These are phyloP conservation scores for Diplazon laetatorius DNA, from an alignment of 2,888 invertebrate genomes.

Conservation along the genomic window DNA sequence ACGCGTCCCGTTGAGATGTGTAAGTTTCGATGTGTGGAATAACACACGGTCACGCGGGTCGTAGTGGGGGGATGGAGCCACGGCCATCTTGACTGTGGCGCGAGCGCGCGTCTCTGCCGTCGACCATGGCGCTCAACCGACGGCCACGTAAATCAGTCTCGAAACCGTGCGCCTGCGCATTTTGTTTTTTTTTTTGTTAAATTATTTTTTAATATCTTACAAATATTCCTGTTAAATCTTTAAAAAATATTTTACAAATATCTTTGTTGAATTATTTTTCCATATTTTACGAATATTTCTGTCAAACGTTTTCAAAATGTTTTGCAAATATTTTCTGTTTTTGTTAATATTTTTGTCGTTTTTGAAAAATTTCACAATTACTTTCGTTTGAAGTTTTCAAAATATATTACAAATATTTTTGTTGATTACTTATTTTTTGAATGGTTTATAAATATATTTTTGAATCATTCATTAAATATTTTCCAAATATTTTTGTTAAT, in stretches of 20 bases:
- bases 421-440: too few species aligned
- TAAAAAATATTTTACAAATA: conserved; percentile 25
- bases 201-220: conserved; percentile 13
- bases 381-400: too few species aligned
- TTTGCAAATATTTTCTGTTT: too few species aligned
- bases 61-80: conserved; percentile 44
- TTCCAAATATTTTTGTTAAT: too few species aligned
- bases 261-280: background rate
- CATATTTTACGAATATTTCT: too few species aligned
- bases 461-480: too few species aligned
- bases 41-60: conserved; percentile 33
- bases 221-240: background rate
- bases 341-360: too few species aligned
- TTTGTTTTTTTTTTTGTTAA: background rate
- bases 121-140: conserved; percentile 51
- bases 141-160: conserved; percentile 48
- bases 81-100: conserved; percentile 64
- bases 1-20: conserved; percentile 52
- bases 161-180: conserved; percentile 18
- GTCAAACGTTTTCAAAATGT: too few species aligned
- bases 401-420: too few species aligned
- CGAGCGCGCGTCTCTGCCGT: conserved; percentile 31
- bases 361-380: too few species aligned
- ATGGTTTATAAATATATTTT: too few species aligned
- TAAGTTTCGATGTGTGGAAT: conserved; percentile 43